Evolutionary conservation across 1,140 invertebrate genomes (phyloP).

Genomic region (Leguminivora glycinivorella): DNA sequence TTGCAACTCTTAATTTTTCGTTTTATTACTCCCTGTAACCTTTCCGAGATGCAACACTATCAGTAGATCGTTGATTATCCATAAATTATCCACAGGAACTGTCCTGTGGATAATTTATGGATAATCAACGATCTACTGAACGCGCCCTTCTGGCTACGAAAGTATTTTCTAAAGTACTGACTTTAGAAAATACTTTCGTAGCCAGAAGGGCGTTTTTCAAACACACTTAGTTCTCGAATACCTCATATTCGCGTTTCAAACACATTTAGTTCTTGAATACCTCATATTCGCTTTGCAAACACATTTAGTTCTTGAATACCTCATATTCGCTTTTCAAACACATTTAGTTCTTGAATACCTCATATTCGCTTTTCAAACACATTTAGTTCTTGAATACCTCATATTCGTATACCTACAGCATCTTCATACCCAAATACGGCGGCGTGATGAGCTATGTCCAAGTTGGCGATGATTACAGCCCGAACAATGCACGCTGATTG

Average conservation of each 20-base stretch:
- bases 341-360: background rate
- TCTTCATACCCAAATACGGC: background rate
- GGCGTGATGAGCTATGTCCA: constrained; percentile 4
- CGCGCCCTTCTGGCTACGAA: no score
- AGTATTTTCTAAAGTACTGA: no score
- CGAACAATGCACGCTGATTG: constrained; percentile 49
- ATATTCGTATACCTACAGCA: background rate
- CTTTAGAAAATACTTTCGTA: no score
- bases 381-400: background rate
- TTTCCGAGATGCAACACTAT: no score
- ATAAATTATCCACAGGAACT: no score
- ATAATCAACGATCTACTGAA: no score
- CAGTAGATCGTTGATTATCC: no score
- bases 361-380: background rate
- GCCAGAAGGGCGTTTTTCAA: background rate
- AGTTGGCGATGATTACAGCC: constrained; percentile 26
- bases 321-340: background rate
- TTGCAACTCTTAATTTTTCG: no score
- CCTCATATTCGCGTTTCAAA: background rate
- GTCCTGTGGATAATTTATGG: no score
- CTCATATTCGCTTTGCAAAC: background rate
- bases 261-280: background rate
- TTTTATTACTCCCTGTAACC: no score
- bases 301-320: background rate
- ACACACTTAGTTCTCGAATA: background rate